Percentiles rank a stretch among this genome's conserved stretches.
Evolutionary conservation across 2,888 invertebrate genomes (phyloP).

Genomic region (Laothoe populi): DNA sequence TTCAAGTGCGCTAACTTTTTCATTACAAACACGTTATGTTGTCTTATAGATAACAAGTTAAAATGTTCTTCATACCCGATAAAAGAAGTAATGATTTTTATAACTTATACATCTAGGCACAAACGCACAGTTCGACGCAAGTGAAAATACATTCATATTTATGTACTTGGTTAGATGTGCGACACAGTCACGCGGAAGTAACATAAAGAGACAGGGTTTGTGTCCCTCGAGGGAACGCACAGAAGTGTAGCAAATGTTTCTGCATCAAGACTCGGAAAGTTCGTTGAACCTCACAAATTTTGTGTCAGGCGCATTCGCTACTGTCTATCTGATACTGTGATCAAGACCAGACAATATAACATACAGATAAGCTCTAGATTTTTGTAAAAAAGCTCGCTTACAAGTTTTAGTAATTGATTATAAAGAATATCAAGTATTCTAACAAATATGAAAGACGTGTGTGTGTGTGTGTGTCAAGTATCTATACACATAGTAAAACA

Average conservation of each 20-base stretch:
- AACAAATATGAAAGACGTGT: too few species aligned
- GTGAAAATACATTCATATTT: slow-evolving; percentile 18
- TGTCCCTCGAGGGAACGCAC: slow-evolving; percentile 71
- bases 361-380: slow-evolving; percentile 2
- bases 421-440: too few species aligned
- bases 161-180: slow-evolving; percentile 24
- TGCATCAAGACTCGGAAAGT: slow-evolving; percentile 70
- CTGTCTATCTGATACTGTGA: slow-evolving; percentile 16
- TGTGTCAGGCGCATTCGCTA: slow-evolving; percentile 44
- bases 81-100: slow-evolving; percentile 6
- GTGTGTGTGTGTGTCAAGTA: too few species aligned
- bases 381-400: background rate
- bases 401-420: too few species aligned
- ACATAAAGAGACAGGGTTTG: slow-evolving; percentile 65
- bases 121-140: slow-evolving; percentile 5
- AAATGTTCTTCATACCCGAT: background rate
- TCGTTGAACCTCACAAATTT: slow-evolving; percentile 77
- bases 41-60: slow-evolving; percentile 19
- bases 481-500: too few species aligned
- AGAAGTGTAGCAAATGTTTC: slow-evolving; percentile 77
- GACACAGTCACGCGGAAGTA: slow-evolving; percentile 67
- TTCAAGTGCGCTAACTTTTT: slow-evolving; percentile 30
- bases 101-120: background rate
- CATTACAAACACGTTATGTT: slow-evolving; percentile 28
- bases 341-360: slow-evolving; percentile 11